Conservation (phyloP, 2,888 invertebrate genomes). For the Dolichomitus sp. region DNA sequence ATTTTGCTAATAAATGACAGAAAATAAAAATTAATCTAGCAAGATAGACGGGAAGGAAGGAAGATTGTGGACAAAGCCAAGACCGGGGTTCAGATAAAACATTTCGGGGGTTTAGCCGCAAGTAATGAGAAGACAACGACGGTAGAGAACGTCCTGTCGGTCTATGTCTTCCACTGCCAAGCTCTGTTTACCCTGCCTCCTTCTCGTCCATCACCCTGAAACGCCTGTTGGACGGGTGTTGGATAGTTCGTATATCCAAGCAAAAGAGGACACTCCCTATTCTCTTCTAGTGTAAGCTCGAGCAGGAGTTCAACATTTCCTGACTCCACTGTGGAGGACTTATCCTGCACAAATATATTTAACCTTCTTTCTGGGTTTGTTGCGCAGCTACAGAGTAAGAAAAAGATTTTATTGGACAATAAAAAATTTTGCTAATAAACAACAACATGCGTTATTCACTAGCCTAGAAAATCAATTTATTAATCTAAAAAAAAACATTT, state of each 20-base stretch:
- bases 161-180: slow-evolving; percentile 1
- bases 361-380: not conserved
- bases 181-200: not conserved
- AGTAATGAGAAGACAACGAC: slow-evolving; percentile 40
- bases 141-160: slow-evolving; percentile 2
- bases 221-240: not conserved
- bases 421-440: too few relatives aligned
- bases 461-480: too few relatives aligned
- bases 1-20: too few relatives aligned
- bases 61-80: not conserved
- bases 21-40: not conserved
- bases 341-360: not conserved
- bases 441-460: too few relatives aligned
- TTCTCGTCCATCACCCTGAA: slow-evolving; percentile 26
- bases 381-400: not conserved
- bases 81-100: slow-evolving; percentile 25
- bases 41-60: not conserved
- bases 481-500: too few relatives aligned
- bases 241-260: not conserved
- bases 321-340: not conserved
- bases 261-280: not conserved
- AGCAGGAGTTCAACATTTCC: not conserved
- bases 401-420: not conserved
- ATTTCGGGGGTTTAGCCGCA: slow-evolving; percentile 33
- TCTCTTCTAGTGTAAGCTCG: not conserved